phyloP scores from a whole-genome alignment of 2,113 vertebrate species.

The Sturnira hondurensis region DNA sequence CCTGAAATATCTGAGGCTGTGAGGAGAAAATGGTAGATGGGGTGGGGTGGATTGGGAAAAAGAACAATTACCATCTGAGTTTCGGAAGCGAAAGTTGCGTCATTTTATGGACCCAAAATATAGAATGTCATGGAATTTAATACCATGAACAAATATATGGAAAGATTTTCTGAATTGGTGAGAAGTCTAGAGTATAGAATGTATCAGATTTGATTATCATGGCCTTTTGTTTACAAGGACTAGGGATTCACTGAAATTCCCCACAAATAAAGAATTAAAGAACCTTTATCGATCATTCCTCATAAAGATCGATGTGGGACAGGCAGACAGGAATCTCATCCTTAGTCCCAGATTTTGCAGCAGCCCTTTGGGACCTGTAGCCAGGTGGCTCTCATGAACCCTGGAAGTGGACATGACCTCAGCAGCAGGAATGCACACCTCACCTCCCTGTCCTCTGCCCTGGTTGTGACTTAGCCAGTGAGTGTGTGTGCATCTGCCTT shows the following conservation, averaged over 20 bases:
- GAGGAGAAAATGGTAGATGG: neutral
- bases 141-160: neutral
- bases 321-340: neutral
- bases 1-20: neutral
- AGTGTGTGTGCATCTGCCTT: neutral
- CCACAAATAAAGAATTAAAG: neutral
- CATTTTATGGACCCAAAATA: neutral
- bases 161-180: conserved; percentile 21
- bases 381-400: neutral
- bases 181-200: neutral
- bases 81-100: neutral
- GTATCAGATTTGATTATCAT: neutral
- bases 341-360: neutral
- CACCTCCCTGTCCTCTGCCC: neutral
- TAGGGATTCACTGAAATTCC: neutral
- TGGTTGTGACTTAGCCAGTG: neutral
- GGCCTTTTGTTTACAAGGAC: neutral
- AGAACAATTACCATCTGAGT: neutral
- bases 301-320: neutral
- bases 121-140: neutral
- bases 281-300: neutral
- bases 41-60: neutral
- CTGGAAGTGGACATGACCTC: neutral
- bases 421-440: neutral
- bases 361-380: neutral